Evolutionary conservation across 2,888 invertebrate species (phyloP), one percentile per base, ranked within the genome.

Genomic region (Rhamnusium bicolor): DNA sequence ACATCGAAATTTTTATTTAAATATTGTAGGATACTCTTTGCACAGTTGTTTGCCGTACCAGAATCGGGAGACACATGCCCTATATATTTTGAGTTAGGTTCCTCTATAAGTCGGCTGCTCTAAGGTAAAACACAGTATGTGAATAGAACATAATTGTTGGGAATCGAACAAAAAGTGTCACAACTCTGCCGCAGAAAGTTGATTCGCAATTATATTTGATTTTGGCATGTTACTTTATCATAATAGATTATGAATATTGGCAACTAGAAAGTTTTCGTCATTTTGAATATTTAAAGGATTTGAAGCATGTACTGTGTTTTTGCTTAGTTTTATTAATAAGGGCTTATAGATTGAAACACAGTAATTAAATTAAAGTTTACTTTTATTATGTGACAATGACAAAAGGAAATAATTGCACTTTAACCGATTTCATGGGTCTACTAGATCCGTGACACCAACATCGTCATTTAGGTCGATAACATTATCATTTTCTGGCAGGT

Each of bases 41-140:
- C n/a, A n/a, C n/a, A n/a, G n/a, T n/a, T n/a, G n/a, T n/a, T n/a
- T n/a, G n/a, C n/a, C n/a, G n/a, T n/a, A n/a, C n/a, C n/a, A n/a
- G n/a, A n/a, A n/a, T n/a, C n/a, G n/a, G n/a, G n/a, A n/a, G n/a
- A n/a, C n/a, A n/a, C n/a, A n/a, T n/a, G n/a, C n/a, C n/a, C n/a
- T n/a, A n/a, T n/a, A n/a, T n/a, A n/a, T n/a, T n/a, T n/a, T n/a
- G n/a, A n/a, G n/a, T n/a, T n/a, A n/a, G n/a, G n/a, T n/a, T n/a
- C n/a, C n/a, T n/a, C n/a, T n/a, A n/a, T n/a, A n/a, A n/a, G n/a
- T 18, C 49, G 49, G 49, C 49, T 49, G 49, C 18, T 49, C 49
- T 49, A 49, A 49, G 49, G 49, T 49, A 49, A 49, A 49, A 49
- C 49, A 49, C 49, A 49, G 49, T 49, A 49, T 49, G 49, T 49